Evolutionary conservation across 2,888 invertebrate genomes (phyloP), one percentile per base, ranked within the genome.

Genomic region (Amiota mariae): DNA sequence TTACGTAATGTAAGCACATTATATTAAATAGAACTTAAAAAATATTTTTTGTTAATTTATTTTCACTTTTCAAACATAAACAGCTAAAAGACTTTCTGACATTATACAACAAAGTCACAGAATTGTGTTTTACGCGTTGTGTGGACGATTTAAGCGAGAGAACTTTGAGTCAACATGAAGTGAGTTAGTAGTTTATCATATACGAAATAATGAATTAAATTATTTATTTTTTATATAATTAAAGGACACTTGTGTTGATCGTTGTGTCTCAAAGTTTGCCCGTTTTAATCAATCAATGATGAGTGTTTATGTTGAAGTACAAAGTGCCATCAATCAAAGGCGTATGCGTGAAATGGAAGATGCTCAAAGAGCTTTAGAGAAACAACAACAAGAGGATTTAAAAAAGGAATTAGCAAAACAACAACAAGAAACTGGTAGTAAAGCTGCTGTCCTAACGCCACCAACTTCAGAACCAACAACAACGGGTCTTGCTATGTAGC

Each of bases 41-140:
- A 15, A n/a, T n/a, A n/a, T 47, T 49, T 46, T 48, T 57, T 47
- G 48, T 66, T 57, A 57, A n/a, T n/a, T 51, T 51, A 63, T 24
- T 63, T 67, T 11, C 46, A 68, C 56, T 71, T 18, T 48, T 15
- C 56, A 6, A 71, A 24, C 13, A 46, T n/a, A 75, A 80, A 4
- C 75, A 90, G 90, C 80, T 90, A 10, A 89, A 88, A 80, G 90
- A 90, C 79, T 90, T 90, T 77, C 85, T 90, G 20, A 85, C 86
- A 78, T 85, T 90, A 80, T 90, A 90, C 87, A 90, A 90, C 81
- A 88, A 87, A 87, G 87, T 90, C 63, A 90, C 90, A 1, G 90
- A 90, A 76, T 57, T 90, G 63, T 90, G 90, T 72, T 90, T 90
- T 51, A 80, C 79, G 51, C 84, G 87, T 61, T 90, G 90, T 77